These are phyloP conservation scores for Endotricha flammealis DNA, from an alignment of 2,888 invertebrate species.

Conservation along the genomic window DNA sequence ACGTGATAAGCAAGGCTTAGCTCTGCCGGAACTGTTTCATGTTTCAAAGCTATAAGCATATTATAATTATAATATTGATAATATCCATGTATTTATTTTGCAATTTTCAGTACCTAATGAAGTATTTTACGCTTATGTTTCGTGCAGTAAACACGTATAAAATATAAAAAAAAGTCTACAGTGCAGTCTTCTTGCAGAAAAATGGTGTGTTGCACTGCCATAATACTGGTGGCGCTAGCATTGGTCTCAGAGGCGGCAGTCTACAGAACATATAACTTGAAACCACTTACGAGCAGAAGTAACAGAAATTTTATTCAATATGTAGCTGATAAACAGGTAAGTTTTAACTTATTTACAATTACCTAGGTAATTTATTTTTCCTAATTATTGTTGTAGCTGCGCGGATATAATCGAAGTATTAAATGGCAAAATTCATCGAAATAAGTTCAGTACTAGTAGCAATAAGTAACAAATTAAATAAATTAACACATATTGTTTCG, in stretches of 20 bases:
- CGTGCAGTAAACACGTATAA: constrained; percentile 1
- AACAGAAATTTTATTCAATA: constrained; percentile 16
- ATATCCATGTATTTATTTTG: no score
- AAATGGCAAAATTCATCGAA: no score
- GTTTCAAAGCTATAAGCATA: constrained; percentile 1
- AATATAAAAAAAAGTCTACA: constrained; percentile 1
- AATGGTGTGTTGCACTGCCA: constrained; percentile 16
- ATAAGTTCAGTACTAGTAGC: no score
- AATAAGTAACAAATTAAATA: no score
- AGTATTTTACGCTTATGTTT: not conserved
- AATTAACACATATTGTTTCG: no score
- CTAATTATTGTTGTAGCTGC: no score
- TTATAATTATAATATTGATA: no score
- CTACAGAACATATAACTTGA: constrained; percentile 14
- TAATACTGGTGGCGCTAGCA: constrained; percentile 16
- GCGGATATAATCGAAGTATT: no score
- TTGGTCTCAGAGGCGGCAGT: constrained; percentile 14
- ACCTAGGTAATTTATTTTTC: no score
- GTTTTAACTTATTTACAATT: constrained; percentile 1
- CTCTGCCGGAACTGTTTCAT: constrained; percentile 12
- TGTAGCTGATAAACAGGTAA: constrained; percentile 28
- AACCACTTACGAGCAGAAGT: constrained; percentile 9
- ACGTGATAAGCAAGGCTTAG: constrained; percentile 21
- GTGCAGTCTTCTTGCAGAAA: constrained; percentile 15
- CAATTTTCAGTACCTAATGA: not conserved